Evolutionary conservation across 92 coral and sea anemone species (phyloP).

Genomic region (Parazoanthus darwini): DNA sequence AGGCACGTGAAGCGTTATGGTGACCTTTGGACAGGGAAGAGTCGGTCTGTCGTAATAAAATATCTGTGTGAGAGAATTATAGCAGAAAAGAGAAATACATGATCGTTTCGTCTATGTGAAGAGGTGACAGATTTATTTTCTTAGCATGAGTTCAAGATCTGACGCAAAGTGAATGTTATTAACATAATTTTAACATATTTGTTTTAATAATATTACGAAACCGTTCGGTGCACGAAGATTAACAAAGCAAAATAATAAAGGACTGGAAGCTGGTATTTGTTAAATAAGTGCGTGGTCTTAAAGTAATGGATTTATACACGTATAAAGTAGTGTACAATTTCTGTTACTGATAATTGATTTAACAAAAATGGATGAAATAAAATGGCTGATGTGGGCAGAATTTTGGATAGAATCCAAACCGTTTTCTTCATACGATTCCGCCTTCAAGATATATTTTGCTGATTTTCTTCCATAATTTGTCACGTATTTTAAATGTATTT

Average conservation of each 20-base stretch:
- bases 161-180: neutral
- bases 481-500: neutral
- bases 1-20: slow-evolving; percentile 28
- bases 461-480: neutral
- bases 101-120: neutral
- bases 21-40: slow-evolving; percentile 36
- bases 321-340: neutral
- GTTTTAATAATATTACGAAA: neutral
- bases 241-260: neutral
- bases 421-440: neutral
- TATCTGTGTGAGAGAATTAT: neutral
- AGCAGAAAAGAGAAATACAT: neutral
- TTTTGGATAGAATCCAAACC: slow-evolving; percentile 3
- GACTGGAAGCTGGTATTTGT: neutral
- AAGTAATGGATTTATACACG: neutral
- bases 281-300: neutral
- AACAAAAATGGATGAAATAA: too few relatives aligned
- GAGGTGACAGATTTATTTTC: neutral
- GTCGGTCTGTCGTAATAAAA: neutral
- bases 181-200: neutral
- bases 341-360: neutral
- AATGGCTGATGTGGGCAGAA: neutral
- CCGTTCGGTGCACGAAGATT: neutral
- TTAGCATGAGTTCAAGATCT: neutral
- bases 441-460: neutral